These are phyloP conservation scores for Micoletzkya japonica DNA, from an alignment of 2,888 invertebrate genomes.

Conservation along the genomic window DNA sequence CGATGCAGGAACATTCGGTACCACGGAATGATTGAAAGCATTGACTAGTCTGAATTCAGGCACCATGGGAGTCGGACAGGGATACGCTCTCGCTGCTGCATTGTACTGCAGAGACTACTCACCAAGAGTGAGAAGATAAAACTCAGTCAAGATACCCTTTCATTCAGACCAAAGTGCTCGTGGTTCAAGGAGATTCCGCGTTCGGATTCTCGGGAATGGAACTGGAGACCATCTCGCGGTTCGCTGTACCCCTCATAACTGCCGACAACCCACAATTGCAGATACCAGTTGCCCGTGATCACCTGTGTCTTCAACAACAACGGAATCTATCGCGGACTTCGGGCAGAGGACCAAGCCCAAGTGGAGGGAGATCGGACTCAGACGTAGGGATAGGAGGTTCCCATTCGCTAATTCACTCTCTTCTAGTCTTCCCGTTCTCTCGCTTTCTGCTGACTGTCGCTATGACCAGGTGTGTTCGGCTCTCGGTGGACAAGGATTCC, in stretches of 20 bases:
- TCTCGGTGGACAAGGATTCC: constrained; percentile 80
- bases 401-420: neutral
- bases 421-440: constrained; percentile 81
- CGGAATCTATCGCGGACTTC: constrained; percentile 88
- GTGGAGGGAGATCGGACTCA: constrained; percentile 77
- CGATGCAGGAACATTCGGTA: constrained; percentile 91
- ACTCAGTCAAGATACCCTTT: neutral
- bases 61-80: constrained; percentile 60
- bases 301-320: constrained; percentile 91
- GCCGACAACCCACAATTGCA: constrained; percentile 61
- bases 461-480: constrained; percentile 89
- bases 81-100: constrained; percentile 76
- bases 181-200: constrained; percentile 94
- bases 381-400: constrained; percentile 70
- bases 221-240: constrained; percentile 87
- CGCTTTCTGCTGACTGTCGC: constrained; percentile 77
- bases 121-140: constrained; percentile 68
- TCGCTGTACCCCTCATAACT: constrained; percentile 2
- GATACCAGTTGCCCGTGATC: constrained; percentile 87
- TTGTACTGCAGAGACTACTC: constrained; percentile 82
- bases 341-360: constrained; percentile 76
- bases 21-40: no score
- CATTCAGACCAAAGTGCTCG: constrained; percentile 73
- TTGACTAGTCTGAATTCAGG: constrained; percentile 16
- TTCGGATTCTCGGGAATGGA: constrained; percentile 99